These are phyloP conservation scores for Elanus axillaris DNA, from an alignment of 2,113 vertebrate species.

Conservation along the genomic window DNA sequence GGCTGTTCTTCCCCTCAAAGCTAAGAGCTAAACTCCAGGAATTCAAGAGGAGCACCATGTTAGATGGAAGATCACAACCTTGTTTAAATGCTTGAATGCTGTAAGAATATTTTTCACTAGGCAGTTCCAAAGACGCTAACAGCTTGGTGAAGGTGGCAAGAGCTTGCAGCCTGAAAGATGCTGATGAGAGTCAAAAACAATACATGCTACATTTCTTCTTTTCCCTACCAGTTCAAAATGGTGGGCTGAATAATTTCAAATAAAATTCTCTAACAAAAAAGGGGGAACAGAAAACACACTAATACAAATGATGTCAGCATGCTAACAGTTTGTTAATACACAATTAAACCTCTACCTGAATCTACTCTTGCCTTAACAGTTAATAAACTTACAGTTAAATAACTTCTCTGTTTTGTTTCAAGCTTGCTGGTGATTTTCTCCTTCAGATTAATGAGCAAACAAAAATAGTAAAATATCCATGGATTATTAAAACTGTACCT, in stretches of 20 bases:
- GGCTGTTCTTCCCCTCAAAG: background rate
- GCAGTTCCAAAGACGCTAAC: background rate
- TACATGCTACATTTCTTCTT: background rate
- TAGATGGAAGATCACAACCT: background rate
- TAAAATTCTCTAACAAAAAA: background rate
- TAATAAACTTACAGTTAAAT: no score
- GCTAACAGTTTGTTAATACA: background rate
- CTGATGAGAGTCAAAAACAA: background rate
- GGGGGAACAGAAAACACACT: background rate
- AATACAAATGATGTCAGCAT: background rate
- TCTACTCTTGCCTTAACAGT: background rate
- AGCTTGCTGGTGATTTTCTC: background rate
- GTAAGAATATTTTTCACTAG: background rate
- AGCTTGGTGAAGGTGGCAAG: background rate
- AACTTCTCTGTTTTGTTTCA: constrained; percentile 1
- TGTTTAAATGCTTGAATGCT: background rate
- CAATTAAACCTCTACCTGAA: background rate
- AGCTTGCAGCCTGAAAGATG: background rate
- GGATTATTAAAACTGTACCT: background rate
- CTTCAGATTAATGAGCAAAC: background rate
- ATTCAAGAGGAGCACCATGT: background rate
- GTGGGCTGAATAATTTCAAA: background rate
- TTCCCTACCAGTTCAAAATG: background rate
- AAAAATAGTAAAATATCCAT: background rate
- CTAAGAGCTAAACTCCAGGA: background rate